Conservation (phyloP, 92 coral and sea anemone species). For the Chrysogorgia sp. region DNA sequence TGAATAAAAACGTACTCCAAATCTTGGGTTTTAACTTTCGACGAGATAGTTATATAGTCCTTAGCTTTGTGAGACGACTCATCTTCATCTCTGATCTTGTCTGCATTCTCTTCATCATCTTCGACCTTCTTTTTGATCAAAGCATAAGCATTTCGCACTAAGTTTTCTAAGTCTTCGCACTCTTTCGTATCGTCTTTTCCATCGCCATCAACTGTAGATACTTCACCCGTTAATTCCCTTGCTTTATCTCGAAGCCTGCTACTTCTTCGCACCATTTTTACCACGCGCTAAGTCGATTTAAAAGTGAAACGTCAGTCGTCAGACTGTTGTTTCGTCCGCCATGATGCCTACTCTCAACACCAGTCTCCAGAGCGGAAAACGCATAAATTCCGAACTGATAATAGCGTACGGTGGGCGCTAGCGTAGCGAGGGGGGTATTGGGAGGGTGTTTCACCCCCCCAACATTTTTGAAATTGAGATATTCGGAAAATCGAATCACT, state of each 20-base stretch:
- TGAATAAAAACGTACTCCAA: conserved; percentile 59
- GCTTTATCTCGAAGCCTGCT: conserved; percentile 30
- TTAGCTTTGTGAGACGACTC: conserved; percentile 11
- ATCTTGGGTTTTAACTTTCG: conserved; percentile 17
- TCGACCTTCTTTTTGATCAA: conserved; percentile 27
- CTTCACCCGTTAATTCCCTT: not conserved
- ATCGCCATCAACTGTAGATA: not conserved
- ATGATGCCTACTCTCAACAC: not conserved
- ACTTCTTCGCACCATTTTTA: conserved; percentile 42
- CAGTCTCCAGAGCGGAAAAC: not conserved
- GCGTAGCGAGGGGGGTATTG: no score
- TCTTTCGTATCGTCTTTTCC: not conserved
- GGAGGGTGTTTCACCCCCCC: no score
- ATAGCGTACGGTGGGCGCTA: no score
- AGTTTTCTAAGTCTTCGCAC: conserved; percentile 10
- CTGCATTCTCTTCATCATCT: not conserved
- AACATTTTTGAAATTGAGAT: no score
- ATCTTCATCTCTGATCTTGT: not conserved
- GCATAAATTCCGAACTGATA: not conserved
- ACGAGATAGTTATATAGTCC: conserved; percentile 53
- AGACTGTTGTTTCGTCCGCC: not conserved
- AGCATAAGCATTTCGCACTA: conserved; percentile 7
- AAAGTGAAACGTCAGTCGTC: no score
- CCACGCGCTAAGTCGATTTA: not conserved
- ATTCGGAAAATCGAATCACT: no score